Evolutionary conservation across 2,888 invertebrate species (phyloP), one percentile per base, ranked within the genome.

Genomic region (Andrena trimmerana): DNA sequence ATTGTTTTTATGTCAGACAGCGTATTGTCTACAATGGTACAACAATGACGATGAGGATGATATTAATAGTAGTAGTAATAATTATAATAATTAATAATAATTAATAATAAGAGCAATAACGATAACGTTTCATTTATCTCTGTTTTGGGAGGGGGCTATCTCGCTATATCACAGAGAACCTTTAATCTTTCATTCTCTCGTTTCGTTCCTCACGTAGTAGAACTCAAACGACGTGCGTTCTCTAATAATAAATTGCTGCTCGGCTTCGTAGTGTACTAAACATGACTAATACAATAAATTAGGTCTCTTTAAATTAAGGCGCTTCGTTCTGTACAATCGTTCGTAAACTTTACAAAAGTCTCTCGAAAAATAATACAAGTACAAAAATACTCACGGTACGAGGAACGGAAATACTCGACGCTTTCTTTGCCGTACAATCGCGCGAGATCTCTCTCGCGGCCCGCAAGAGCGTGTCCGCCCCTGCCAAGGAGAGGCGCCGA

Each of bases 141-240:
- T 92, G 91, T 89, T 90, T 89, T 78, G 86, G 24, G 42, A 42
- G 42, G 42, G 86, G 86, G 91, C 89, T 92, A 92, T 90, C 88
- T 90, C 81, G 91, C 92, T 93, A 92, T 93, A 93, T 93, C 93
- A 93, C 93, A 93, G 92, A 93, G 93, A 92, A 93, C 90, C 90
- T 89, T 42, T 42, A 16, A 42, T 42, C 91, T 90, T 86, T 81
- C 85, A 81, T 78, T 86, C 79, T 73, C 77, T 78, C 77, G 59
- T 86, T 83, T 63, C 68, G 73, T 77, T 78, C 63, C 52, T 62
- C 62, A 50, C 48, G 75, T 85, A 84, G 63, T 84, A 86, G 62
- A 88, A 89, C 60, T 74, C 54, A 81, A 88, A 85, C 67, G 54
- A 79, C 70, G 62, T 13, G 54, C 54, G 24, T 60, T 81, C 63